Percentiles rank a stretch among this genome's conserved stretches.
These are phyloP conservation scores for Egretta garzetta DNA, from an alignment of 2,113 vertebrate species.

Conservation along the genomic window DNA sequence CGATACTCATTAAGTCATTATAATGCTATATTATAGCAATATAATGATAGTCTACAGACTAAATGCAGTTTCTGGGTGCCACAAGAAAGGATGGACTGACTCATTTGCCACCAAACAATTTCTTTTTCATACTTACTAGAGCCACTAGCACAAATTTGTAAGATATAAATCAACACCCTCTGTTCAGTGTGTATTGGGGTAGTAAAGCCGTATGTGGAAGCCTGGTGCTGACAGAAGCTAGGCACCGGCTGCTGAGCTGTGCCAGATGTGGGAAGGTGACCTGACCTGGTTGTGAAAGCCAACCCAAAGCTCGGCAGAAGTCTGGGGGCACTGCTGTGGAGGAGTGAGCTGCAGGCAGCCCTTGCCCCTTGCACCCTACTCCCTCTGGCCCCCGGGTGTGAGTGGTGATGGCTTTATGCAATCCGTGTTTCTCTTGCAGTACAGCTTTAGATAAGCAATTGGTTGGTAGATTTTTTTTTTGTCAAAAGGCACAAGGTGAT, in stretches of 20 bases:
- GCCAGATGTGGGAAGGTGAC: background rate
- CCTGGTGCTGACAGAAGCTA: background rate
- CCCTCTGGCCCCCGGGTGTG: background rate
- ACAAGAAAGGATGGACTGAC: background rate
- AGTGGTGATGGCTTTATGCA: background rate
- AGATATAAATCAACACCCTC: background rate
- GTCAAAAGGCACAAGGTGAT: background rate
- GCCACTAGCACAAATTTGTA: background rate
- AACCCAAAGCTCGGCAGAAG: background rate
- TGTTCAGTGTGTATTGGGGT: background rate
- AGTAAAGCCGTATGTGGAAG: background rate
- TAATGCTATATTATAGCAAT: background rate
- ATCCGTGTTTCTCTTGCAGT: background rate
- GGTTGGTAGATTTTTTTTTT: background rate
- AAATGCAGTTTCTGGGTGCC: background rate
- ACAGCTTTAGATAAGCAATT: background rate
- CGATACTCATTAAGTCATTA: background rate
- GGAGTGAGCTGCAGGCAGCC: background rate
- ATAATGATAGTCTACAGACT: background rate
- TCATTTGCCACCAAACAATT: background rate
- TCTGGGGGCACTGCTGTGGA: background rate
- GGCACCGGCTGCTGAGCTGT: background rate
- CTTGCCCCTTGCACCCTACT: background rate
- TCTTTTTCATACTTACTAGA: background rate
- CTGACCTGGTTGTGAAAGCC: background rate